Percentiles rank a stretch among this genome's conserved stretches.
Evolutionary conservation across 1,140 invertebrate genomes (phyloP).

Genomic region (Micrasema longulum): DNA sequence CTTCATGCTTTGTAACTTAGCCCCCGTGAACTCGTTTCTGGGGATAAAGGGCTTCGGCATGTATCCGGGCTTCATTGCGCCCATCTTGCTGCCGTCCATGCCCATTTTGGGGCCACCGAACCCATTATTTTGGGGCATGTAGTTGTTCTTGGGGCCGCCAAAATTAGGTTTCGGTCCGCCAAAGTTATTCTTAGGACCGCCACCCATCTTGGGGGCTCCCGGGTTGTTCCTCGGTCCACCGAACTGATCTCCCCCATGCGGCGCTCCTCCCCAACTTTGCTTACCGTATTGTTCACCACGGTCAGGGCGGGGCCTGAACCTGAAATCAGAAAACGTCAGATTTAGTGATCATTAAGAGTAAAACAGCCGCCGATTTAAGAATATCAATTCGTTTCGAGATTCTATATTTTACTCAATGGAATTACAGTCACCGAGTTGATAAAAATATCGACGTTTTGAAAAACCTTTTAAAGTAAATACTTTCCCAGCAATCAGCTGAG

Average conservation of each 20-base stretch:
- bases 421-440: too few relatives aligned
- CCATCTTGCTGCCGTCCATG: constrained; percentile 59
- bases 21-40: constrained; percentile 63
- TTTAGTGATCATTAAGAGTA: too few relatives aligned
- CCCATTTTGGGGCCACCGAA: constrained; percentile 65
- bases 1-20: constrained; percentile 73
- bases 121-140: constrained; percentile 62
- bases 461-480: too few relatives aligned
- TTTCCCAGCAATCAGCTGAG: too few relatives aligned
- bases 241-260: constrained; percentile 60
- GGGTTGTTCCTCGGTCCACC: constrained; percentile 63
- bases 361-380: too few relatives aligned
- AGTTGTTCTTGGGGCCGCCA: constrained; percentile 64
- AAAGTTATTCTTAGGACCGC: constrained; percentile 70
- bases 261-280: constrained; percentile 65
- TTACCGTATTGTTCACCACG: constrained; percentile 73
- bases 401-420: too few relatives aligned
- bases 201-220: constrained; percentile 64
- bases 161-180: constrained; percentile 66
- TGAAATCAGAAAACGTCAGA: constrained; percentile 51
- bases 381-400: too few relatives aligned
- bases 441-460: too few relatives aligned
- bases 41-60: constrained; percentile 60
- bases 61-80: constrained; percentile 60
- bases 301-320: constrained; percentile 70